Evolutionary conservation across 2,888 invertebrate species (phyloP), one percentile per base, ranked within the genome.

Genomic region (Sturmia bella): DNA sequence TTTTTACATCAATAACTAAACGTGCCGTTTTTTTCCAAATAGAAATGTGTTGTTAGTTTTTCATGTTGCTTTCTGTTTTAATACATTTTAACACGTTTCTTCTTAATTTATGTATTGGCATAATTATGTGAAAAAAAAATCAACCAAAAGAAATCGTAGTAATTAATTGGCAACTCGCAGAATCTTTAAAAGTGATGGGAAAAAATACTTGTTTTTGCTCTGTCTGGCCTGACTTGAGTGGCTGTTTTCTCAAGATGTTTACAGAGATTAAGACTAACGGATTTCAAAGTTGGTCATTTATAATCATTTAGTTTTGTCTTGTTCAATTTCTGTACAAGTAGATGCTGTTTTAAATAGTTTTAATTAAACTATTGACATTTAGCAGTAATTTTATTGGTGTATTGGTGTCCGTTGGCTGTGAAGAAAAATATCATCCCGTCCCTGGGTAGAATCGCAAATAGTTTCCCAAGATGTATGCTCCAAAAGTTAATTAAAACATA

Each of bases 321-420:
- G 9, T 37, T 32, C 15, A n/a, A n/a, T 56, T n/a, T 17, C 2
- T 11, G 13, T 15, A 19, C 12, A 24, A 39, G n/a, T 37, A 56
- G 0, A n/a, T 61, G 41, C 27, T 50, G 39, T 72, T 68, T 54
- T 17, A 64, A 74, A 39, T 39, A 37, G n/a, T 24, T 64, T 74
- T 74, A 74, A 80, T 80, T 52, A 39, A 75, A 70, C 66, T 80
- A 80, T 70, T 70, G 75, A 70, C 59, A 75, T 75, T 75, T 80
- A 17, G 64, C 59, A 63, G 32, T 64, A 50, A 69, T 63, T 69
- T 69, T 68, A 73, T 79, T n/a, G n/a, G n/a, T n/a, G 69, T 56
- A 59, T 75, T 69, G 64, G 52, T 64, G 50, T 64, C 37, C 24
- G 19, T 11, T 7, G 48, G 52, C 3, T 27, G 45, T 1, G 56